Percentiles rank a stretch among this genome's conserved stretches.
These are phyloP conservation scores for Euzophera pinguis DNA, from an alignment of 2,888 invertebrate genomes.

Conservation along the genomic window DNA sequence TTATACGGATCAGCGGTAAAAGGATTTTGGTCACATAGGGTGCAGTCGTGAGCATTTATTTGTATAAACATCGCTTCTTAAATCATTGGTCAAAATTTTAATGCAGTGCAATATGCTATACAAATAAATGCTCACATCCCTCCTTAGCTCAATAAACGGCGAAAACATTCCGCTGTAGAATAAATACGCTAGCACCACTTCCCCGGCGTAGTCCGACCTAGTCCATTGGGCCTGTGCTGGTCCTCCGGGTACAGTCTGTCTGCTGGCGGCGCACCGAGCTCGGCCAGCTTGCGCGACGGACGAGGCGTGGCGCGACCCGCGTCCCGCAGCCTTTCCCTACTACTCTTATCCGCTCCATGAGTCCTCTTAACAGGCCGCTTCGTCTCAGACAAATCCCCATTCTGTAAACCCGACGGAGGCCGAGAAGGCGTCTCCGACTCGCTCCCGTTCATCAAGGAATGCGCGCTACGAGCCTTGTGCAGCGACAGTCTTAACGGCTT, in stretches of 20 bases:
- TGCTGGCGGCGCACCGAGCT: conserved; percentile 56
- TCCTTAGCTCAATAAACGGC: background rate
- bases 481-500: conserved; percentile 90
- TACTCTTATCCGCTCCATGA: conserved; percentile 58
- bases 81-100: too few species aligned
- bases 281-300: conserved; percentile 49
- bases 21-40: too few species aligned
- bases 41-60: too few species aligned
- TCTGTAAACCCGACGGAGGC: conserved; percentile 46
- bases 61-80: too few species aligned
- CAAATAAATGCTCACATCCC: too few species aligned
- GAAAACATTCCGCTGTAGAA: too few species aligned
- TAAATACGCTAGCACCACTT: conserved; percentile 50
- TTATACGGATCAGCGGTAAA: too few species aligned
- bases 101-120: too few species aligned
- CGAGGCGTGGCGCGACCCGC: conserved; percentile 60
- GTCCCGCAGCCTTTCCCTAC: conserved; percentile 47
- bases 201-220: conserved; percentile 27
- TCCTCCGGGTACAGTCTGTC: conserved; percentile 63
- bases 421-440: conserved; percentile 65
- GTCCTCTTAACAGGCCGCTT: conserved; percentile 82
- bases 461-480: conserved; percentile 90
- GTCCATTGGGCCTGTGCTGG: conserved; percentile 39
- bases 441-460: conserved; percentile 80
- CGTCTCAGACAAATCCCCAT: conserved; percentile 56